phyloP scores from a whole-genome alignment of 2,797 vertebrate species.

The Molothrus aeneus region DNA sequence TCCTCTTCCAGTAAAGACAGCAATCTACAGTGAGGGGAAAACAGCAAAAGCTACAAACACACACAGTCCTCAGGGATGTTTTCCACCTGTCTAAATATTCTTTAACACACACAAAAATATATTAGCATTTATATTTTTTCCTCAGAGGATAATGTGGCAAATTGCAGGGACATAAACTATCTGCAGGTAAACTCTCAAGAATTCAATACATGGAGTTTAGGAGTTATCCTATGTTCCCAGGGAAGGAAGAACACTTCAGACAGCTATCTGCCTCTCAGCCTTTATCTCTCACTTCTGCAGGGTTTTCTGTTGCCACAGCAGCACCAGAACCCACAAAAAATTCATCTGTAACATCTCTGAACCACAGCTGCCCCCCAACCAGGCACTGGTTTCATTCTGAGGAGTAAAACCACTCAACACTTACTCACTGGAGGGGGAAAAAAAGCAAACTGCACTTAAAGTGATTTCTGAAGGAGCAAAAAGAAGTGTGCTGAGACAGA shows the following conservation, averaged over 20 bases:
- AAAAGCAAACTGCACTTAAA: background rate
- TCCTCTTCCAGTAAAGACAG: background rate
- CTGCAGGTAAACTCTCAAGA: background rate
- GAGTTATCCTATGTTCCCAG: background rate
- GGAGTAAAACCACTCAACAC: background rate
- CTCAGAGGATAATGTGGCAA: background rate
- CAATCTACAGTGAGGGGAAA: background rate
- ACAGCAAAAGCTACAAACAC: background rate
- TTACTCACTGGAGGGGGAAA: background rate
- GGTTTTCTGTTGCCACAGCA: background rate
- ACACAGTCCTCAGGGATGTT: background rate
- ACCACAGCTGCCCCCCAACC: background rate
- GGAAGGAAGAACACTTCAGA: background rate
- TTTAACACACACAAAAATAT: background rate
- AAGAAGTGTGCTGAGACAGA: background rate
- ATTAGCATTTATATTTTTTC: background rate
- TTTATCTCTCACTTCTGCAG: background rate
- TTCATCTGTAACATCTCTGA: background rate
- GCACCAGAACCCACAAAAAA: background rate
- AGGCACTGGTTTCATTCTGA: background rate
- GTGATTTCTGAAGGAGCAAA: background rate
- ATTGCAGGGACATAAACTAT: rapidly evolving
- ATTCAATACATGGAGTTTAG: background rate
- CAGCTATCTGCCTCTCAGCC: background rate
- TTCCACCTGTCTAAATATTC: background rate